A percentile compares a stretch with the other conserved stretches of the same genome.
Evolutionary conservation across 2,113 vertebrate genomes (phyloP).

Genomic region (Eubucco bourcierii): DNA sequence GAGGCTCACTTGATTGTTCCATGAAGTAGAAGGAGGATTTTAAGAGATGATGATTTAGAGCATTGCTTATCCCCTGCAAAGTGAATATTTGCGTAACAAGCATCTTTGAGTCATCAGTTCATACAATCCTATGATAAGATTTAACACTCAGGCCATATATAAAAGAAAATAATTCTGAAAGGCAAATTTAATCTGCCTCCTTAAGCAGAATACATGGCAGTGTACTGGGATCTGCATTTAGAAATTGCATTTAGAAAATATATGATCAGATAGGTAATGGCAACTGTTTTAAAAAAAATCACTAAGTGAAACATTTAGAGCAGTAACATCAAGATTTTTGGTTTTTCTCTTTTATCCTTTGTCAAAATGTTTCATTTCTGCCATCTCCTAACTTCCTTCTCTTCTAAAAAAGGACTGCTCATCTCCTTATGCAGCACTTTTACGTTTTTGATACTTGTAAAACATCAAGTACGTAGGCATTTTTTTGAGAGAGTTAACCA

Average conservation of each 20-base stretch:
- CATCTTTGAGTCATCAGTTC: neutral
- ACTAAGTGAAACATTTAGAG: neutral
- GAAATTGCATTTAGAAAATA: neutral
- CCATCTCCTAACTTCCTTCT: fast-evolving
- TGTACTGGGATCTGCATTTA: neutral
- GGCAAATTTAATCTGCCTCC: neutral
- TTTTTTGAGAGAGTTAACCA: neutral
- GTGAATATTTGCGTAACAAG: neutral
- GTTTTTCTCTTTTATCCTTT: neutral
- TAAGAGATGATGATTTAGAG: neutral
- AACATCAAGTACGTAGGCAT: neutral
- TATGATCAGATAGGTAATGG: neutral
- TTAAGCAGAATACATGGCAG: neutral
- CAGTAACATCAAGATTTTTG: neutral
- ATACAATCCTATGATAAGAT: neutral
- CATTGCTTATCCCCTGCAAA: neutral
- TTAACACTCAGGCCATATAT: fast-evolving
- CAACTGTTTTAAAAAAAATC: neutral
- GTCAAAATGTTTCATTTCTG: neutral
- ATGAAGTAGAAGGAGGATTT: conserved; percentile 12
- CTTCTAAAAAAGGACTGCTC: neutral
- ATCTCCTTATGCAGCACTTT: neutral
- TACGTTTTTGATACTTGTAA: neutral
- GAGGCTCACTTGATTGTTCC: neutral
- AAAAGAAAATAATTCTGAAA: neutral